Percentiles rank a stretch among this genome's conserved stretches.
phyloP scores from a whole-genome alignment of 2,113 vertebrate species.

The Sorex fumeus region DNA sequence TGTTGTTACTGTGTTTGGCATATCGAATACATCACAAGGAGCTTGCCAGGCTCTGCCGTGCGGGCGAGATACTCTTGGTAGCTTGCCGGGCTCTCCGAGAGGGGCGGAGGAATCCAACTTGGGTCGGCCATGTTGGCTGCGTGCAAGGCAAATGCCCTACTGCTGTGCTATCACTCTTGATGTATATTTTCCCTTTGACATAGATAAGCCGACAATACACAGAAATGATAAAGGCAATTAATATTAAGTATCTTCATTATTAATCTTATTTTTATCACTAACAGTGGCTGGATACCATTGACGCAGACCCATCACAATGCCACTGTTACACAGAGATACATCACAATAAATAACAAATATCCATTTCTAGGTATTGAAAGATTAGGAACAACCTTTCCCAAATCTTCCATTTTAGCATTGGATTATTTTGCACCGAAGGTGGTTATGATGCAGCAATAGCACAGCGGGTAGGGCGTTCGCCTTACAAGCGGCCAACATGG shows the following conservation, averaged over 20 bases:
- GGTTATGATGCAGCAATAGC: neutral
- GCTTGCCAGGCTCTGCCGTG: no score
- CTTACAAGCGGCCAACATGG: no score
- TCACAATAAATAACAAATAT: slow-evolving; percentile 19
- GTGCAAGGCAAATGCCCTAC: no score
- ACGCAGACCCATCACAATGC: neutral
- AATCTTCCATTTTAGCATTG: neutral
- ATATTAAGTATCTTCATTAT: neutral
- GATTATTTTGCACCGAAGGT: neutral
- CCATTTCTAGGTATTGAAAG: neutral
- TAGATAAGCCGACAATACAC: slow-evolving; percentile 17
- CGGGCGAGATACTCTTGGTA: no score
- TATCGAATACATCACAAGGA: no score
- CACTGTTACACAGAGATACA: neutral
- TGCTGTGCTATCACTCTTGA: no score
- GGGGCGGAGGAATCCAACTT: no score
- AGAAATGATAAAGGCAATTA: neutral
- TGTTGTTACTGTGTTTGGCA: no score
- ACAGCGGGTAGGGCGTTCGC: no score
- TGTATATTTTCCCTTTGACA: neutral
- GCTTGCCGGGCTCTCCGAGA: no score
- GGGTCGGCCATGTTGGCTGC: no score
- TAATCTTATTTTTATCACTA: neutral
- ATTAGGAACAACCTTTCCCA: neutral
- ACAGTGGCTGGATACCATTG: neutral